Evolutionary conservation across 2,888 invertebrate species (phyloP), one percentile per base, ranked within the genome.

Genomic region (Exocentrus adspersus): DNA sequence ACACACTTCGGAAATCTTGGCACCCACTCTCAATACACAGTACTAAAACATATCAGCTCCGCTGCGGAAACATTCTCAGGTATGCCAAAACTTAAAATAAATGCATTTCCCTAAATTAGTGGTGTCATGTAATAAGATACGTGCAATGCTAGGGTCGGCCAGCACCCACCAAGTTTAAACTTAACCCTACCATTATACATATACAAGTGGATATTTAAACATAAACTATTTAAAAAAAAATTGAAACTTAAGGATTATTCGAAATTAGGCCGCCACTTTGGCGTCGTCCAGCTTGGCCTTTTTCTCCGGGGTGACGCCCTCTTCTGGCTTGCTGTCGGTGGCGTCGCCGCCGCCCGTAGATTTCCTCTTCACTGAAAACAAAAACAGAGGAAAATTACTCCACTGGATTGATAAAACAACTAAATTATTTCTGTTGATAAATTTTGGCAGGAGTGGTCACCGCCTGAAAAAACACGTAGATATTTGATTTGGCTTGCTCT

Each of bases 261-360:
- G 9, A 45, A 65, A 71, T 86, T 88, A 88, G 80, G 88, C 88
- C 64, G 86, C 85, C 56, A 86, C 86, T 76, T 87, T 86, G 28
- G 76, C 86, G 20, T 86, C 84, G 10, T 86, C 87, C 59, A 90
- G 84, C 84, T 90, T 91, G 69, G 89, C 87, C 77, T 91, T 91
- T 83, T 91, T 91, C 78, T 91, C 91, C 6, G 90, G 90, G 64
- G 89, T 88, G 48, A 86, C 87, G 72, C 87, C 89, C 68, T 89
- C 79, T 6, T 79, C 75, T 57, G 78, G 72, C 37, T 73, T 78
- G 45, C 81, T 82, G 16, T 84, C 80, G 7, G 84, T 83, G 50
- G 87, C 87, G 54, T 85, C 87, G 2, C 83, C 85, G 9, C 86
- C 84, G 28, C 84, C 85, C 9, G 86, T 84, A 16, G 85, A 86